Percentiles rank a stretch among this genome's conserved stretches.
Evolutionary conservation across 2,113 vertebrate species (phyloP).

Genomic region (Sciurus niger): DNA sequence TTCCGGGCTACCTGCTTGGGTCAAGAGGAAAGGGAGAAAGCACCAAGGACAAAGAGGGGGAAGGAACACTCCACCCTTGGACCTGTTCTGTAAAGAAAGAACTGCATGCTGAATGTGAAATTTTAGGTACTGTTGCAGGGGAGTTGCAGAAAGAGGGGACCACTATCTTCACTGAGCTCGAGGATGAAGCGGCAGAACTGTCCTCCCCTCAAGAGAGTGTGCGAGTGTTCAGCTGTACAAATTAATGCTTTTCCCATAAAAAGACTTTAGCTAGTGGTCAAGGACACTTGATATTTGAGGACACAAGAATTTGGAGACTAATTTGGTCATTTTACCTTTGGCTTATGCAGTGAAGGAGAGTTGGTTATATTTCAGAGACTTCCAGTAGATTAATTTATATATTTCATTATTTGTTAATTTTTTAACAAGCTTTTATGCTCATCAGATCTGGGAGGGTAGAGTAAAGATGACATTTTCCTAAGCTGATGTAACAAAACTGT

Average conservation of each 20-base stretch:
- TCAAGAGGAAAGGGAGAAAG: conserved; percentile 59
- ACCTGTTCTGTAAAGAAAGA: background rate
- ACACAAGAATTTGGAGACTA: background rate
- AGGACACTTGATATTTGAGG: conserved; percentile 13
- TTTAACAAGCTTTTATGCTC: conserved; percentile 56
- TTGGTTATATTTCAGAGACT: conserved; percentile 11
- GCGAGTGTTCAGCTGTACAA: background rate
- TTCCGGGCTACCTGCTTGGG: background rate
- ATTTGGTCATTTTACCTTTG: conserved; percentile 41
- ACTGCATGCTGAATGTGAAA: background rate
- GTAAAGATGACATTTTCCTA: background rate
- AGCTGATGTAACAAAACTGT: conserved; percentile 8
- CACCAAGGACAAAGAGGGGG: conserved; percentile 74
- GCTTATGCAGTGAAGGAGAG: background rate
- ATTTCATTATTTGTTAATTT: conserved; percentile 51
- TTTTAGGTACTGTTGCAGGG: background rate
- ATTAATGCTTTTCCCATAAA: background rate
- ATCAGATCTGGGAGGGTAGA: background rate
- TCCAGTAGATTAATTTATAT: background rate
- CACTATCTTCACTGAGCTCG: background rate
- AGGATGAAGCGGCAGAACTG: background rate
- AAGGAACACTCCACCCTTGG: conserved; percentile 9
- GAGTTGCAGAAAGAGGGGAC: background rate
- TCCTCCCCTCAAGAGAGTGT: background rate
- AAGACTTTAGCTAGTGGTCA: conserved; percentile 19